These are phyloP conservation scores for Mus minutoides DNA, from an alignment of 2,797 vertebrate genomes.

Conservation along the genomic window DNA sequence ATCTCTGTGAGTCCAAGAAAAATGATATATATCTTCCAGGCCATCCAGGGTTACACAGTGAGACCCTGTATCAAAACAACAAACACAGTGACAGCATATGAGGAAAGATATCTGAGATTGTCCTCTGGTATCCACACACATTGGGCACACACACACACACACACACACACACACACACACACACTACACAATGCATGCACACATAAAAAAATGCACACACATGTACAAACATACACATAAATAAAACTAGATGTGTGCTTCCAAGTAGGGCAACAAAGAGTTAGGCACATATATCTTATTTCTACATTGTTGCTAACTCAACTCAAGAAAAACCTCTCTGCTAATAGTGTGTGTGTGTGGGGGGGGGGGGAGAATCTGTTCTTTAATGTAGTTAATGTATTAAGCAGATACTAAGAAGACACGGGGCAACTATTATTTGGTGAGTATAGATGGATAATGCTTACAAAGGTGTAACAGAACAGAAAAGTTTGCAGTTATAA, in stretches of 20 bases:
- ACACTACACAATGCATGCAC: too few species aligned
- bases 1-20: neutral
- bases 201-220: neutral
- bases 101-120: neutral
- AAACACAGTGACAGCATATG: neutral
- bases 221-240: neutral
- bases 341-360: neutral
- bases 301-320: neutral
- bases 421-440: neutral
- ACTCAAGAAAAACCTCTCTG: neutral
- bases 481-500: conserved; percentile 21
- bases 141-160: neutral
- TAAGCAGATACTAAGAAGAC: neutral
- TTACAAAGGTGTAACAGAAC: conserved; percentile 10
- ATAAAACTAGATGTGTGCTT: conserved; percentile 32
- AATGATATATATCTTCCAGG: neutral
- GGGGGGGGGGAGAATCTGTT: fast-evolving
- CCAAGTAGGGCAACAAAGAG: neutral
- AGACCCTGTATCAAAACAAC: neutral
- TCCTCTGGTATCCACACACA: neutral
- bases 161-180: neutral
- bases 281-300: neutral
- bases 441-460: neutral
- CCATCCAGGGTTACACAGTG: neutral
- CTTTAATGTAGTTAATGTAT: conserved; percentile 16